Evolutionary conservation across 2,797 vertebrate species (phyloP), one percentile per base, ranked within the genome.

Genomic region (Sebastes oblongus): DNA sequence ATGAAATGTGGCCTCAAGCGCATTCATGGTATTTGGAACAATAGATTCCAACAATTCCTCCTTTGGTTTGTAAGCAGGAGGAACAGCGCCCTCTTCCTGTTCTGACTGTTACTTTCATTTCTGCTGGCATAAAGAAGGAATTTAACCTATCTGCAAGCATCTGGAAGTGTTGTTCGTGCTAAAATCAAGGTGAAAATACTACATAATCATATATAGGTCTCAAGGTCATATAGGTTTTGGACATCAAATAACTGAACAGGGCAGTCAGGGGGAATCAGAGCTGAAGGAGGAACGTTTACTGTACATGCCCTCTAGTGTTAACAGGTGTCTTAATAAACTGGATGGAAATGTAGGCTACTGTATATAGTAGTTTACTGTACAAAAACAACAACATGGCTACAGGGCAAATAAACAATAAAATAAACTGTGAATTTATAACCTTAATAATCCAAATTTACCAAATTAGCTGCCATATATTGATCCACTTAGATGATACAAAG

Each of bases 21-120:
- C 54, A 18, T 30, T 29, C 14, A 52, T 24, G 22, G 46, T n/a
- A 14, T 80, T 56, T 32, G 0, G 32, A 67, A 68, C 18, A 34
- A 27, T 2, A 54, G 8, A 54, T 55, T 29, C 6, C 25, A 71
- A 29, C 4, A 10, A n/a, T 18, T 52, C 36, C 25, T 55, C 24
- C 16, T 59, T 56, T 69, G 67, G 39, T 42, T 14, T 66, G 2
- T 72, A 46, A 46, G 24, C 68, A 36, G 54, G 73, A 36, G 36
- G 52, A 82, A 66, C 73, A 86, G 65, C 22, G 32, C 71, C 72
- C 64, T 56, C 83, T 72, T 72, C 72, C 78, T 75, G 80, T 9
- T 68, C 60, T 25, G 18, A 29, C 12, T 52, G 30, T 32, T 29
- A 2, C 22, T 64, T 66, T 27, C 36, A 65, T 67, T 56, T 22